These are phyloP conservation scores for Pica pica DNA, from an alignment of 2,113 vertebrate species.

Conservation along the genomic window DNA sequence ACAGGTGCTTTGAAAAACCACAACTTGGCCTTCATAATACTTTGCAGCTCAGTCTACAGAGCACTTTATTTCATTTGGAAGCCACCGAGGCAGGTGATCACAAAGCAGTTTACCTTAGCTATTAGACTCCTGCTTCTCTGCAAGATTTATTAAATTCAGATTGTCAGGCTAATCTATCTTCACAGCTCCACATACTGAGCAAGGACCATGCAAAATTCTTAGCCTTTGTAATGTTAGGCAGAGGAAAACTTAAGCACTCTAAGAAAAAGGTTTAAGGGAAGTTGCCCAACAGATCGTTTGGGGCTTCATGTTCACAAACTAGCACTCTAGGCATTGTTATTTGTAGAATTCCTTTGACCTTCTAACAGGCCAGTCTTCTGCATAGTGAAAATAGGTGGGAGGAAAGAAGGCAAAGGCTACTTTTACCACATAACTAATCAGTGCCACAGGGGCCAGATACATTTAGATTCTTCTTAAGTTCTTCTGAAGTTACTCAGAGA, in stretches of 20 bases:
- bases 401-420: slow-evolving; percentile 14
- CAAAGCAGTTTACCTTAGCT: not conserved
- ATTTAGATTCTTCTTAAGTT: not conserved
- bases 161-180: not conserved
- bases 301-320: not conserved
- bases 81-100: not conserved
- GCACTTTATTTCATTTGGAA: not conserved
- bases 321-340: not conserved
- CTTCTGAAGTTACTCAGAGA: not conserved
- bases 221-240: not conserved
- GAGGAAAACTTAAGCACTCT: not conserved
- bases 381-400: not conserved
- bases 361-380: not conserved
- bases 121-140: not conserved
- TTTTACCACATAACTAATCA: not conserved
- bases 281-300: not conserved
- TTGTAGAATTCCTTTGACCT: not conserved
- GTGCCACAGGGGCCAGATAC: not conserved
- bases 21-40: not conserved
- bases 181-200: not conserved
- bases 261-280: not conserved
- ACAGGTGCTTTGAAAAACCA: not conserved
- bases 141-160: not conserved
- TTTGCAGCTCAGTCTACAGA: not conserved
- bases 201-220: not conserved